Evolutionary conservation across 2,797 vertebrate species (phyloP).

Genomic region (Pogoniulus pusillus): DNA sequence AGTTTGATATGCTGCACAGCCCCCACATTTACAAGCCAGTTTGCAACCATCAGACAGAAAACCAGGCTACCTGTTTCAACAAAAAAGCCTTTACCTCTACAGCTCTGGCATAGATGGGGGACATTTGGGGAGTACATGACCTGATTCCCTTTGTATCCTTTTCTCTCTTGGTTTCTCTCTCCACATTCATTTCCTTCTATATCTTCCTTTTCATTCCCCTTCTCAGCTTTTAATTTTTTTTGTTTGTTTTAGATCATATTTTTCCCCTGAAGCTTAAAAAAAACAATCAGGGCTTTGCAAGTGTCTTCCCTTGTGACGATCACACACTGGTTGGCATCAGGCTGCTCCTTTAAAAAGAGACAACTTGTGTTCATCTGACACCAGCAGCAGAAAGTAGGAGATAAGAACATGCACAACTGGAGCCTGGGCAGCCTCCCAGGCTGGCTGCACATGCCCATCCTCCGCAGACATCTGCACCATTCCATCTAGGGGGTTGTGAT

Average conservation of each 20-base stretch:
- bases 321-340: neutral
- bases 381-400: neutral
- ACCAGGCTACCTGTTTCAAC: neutral
- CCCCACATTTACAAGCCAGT: neutral
- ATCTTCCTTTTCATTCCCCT: neutral
- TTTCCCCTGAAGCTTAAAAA: neutral
- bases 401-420: neutral
- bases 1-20: neutral
- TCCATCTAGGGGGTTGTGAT: neutral
- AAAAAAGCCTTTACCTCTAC: neutral
- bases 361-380: neutral
- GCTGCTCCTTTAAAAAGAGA: neutral
- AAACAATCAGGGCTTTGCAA: neutral
- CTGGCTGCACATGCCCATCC: neutral
- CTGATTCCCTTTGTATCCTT: neutral
- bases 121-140: neutral
- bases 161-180: neutral
- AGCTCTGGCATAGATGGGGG: no score
- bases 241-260: neutral
- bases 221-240: neutral
- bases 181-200: neutral
- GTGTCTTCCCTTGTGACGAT: neutral
- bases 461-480: neutral
- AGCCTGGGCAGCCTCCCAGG: neutral
- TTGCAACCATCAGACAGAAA: neutral